phyloP scores from a whole-genome alignment of 2,113 vertebrate genomes.

The Nestor notabilis region DNA sequence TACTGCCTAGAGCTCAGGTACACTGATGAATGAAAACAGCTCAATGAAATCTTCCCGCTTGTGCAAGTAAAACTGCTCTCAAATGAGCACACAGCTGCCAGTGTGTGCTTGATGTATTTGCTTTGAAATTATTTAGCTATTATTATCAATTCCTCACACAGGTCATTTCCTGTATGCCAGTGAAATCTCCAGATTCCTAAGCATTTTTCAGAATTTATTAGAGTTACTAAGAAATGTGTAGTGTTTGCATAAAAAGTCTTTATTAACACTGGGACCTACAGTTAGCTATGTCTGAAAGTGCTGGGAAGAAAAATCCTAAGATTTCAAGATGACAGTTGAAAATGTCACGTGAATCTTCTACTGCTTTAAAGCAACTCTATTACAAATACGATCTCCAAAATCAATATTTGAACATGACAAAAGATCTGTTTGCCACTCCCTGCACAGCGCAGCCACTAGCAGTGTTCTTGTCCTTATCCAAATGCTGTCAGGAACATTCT shows the following conservation, averaged over 20 bases:
- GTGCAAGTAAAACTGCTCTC: background rate
- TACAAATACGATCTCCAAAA: background rate
- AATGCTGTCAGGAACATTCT: background rate
- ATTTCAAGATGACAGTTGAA: background rate
- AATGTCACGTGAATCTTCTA: background rate
- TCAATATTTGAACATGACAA: background rate
- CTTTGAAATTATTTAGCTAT: slow-evolving; percentile 1
- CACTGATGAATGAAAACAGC: background rate
- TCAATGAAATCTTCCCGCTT: background rate
- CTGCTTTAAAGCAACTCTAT: background rate
- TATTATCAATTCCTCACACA: background rate
- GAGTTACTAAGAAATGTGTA: background rate
- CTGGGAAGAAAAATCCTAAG: background rate
- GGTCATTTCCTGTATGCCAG: background rate
- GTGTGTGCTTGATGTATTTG: background rate
- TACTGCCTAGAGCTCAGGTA: background rate
- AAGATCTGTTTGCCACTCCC: background rate
- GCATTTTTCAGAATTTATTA: background rate
- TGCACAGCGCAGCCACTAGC: background rate
- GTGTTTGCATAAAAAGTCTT: background rate
- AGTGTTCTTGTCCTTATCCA: background rate
- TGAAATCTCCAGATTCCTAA: background rate
- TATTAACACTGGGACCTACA: background rate
- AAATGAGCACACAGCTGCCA: background rate
- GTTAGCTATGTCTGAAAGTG: background rate